These are phyloP conservation scores for Drosophila tani DNA, from an alignment of 1,140 invertebrate species.

Conservation along the genomic window DNA sequence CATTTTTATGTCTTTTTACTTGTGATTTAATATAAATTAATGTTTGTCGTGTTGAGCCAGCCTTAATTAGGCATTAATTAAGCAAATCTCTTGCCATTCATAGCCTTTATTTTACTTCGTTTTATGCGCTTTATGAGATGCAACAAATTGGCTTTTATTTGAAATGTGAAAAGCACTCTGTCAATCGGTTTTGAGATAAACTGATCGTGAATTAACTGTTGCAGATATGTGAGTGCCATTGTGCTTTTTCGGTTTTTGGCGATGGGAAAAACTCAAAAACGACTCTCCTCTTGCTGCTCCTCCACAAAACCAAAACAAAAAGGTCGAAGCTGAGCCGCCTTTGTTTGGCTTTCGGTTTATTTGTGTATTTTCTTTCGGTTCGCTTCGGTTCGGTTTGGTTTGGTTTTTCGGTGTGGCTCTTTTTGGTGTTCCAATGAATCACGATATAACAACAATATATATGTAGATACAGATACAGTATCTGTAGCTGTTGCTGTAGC, in stretches of 20 bases:
- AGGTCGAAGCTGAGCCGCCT: slow-evolving; percentile 59
- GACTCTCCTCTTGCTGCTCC: background rate
- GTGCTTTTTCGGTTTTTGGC: background rate
- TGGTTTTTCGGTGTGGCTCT: slow-evolving; percentile 13
- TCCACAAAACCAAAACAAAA: slow-evolving; percentile 39
- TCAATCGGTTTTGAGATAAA: slow-evolving; percentile 16
- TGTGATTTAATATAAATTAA: background rate
- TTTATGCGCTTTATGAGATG: slow-evolving; percentile 3
- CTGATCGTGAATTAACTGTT: slow-evolving; percentile 10
- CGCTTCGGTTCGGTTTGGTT: slow-evolving; percentile 2
- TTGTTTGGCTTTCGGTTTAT: slow-evolving; percentile 55
- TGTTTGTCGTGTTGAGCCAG: background rate
- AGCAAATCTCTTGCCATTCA: background rate
- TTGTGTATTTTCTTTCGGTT: slow-evolving; percentile 43
- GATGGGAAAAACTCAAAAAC: slow-evolving; percentile 15
- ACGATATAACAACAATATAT: slow-evolving; percentile 22
- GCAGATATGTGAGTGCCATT: slow-evolving; percentile 19
- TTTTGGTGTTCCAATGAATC: slow-evolving; percentile 45
- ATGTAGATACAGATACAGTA: slow-evolving; percentile 34
- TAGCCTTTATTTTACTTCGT: background rate
- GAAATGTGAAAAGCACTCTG: slow-evolving; percentile 14
- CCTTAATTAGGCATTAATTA: background rate
- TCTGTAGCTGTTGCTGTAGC: slow-evolving; percentile 11
- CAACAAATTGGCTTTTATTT: background rate
- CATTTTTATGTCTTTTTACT: background rate